phyloP scores from a whole-genome alignment of 2,797 vertebrate species.

The Melanotaenia pygmaea region DNA sequence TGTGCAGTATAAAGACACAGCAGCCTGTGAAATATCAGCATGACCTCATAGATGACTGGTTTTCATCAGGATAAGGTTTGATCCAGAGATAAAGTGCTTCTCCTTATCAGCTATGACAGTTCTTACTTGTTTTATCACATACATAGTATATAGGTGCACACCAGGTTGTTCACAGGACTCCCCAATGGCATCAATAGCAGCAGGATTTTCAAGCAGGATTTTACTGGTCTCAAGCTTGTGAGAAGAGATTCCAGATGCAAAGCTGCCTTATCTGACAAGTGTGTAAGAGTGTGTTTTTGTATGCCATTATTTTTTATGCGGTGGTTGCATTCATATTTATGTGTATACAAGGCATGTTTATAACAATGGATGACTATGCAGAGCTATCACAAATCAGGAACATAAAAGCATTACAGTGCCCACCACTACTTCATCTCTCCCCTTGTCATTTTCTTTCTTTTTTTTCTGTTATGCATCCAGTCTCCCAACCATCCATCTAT shows the following conservation, averaged over 20 bases:
- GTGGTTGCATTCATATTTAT: constrained; percentile 20
- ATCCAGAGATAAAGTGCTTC: constrained; percentile 70
- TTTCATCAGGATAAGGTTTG: constrained; percentile 70
- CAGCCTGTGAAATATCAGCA: constrained; percentile 57
- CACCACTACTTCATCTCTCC: constrained; percentile 26
- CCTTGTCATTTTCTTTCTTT: constrained; percentile 19
- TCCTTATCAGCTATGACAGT: constrained; percentile 76
- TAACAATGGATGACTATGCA: constrained; percentile 47
- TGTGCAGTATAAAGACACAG: constrained; percentile 25
- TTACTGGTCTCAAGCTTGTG: constrained; percentile 62
- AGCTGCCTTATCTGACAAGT: constrained; percentile 70
- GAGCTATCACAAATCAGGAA: constrained; percentile 67
- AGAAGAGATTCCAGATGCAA: constrained; percentile 72
- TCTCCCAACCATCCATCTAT: constrained; percentile 46
- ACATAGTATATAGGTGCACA: constrained; percentile 51
- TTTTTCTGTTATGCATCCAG: constrained; percentile 25
- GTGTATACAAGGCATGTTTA: constrained; percentile 21
- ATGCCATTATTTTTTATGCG: not conserved
- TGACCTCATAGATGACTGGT: constrained; percentile 54
- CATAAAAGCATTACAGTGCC: constrained; percentile 39
- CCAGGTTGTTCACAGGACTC: constrained; percentile 58
- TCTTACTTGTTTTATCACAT: constrained; percentile 67
- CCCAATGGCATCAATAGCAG: constrained; percentile 66
- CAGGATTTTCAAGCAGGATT: constrained; percentile 72
- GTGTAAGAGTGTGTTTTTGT: constrained; percentile 34